phyloP scores from a whole-genome alignment of 2,888 invertebrate species.

The Nomada ruficornis region DNA sequence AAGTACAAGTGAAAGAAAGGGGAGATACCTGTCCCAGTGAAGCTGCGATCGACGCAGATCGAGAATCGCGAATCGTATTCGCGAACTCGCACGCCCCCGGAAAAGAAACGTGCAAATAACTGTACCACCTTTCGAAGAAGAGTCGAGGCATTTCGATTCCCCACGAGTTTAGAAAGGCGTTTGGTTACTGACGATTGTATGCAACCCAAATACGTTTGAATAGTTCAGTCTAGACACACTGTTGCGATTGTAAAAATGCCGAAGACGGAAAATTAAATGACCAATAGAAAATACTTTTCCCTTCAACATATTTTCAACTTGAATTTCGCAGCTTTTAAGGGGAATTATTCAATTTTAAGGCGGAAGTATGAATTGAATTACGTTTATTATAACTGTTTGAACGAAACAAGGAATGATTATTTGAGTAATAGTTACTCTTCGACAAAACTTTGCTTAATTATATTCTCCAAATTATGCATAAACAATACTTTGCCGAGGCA shows the following conservation, averaged over 20 bases:
- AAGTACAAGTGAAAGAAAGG: conserved; percentile 26
- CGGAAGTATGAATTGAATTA: too few species aligned
- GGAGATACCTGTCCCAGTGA: conserved; percentile 19
- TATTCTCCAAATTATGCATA: too few species aligned
- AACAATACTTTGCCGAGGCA: too few species aligned
- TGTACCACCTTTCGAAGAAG: conserved; percentile 16
- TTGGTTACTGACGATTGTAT: neutral
- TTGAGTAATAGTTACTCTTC: too few species aligned
- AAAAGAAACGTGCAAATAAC: conserved; percentile 16
- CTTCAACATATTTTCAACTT: too few species aligned
- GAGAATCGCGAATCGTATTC: neutral
- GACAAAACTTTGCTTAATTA: too few species aligned
- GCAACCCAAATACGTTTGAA: neutral
- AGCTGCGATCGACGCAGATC: conserved; percentile 15
- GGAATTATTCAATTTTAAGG: too few species aligned
- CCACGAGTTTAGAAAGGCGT: conserved; percentile 18
- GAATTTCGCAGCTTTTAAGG: too few species aligned
- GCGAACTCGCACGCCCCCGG: conserved; percentile 1
- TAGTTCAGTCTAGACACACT: neutral
- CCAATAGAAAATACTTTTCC: too few species aligned
- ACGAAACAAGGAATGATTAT: too few species aligned
- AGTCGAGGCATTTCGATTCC: neutral
- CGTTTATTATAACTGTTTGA: too few species aligned
- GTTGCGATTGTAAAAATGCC: neutral
- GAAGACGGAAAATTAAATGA: too few species aligned